Conservation (phyloP, 1,140 invertebrate species). For the Coptotermes formosanus region DNA sequence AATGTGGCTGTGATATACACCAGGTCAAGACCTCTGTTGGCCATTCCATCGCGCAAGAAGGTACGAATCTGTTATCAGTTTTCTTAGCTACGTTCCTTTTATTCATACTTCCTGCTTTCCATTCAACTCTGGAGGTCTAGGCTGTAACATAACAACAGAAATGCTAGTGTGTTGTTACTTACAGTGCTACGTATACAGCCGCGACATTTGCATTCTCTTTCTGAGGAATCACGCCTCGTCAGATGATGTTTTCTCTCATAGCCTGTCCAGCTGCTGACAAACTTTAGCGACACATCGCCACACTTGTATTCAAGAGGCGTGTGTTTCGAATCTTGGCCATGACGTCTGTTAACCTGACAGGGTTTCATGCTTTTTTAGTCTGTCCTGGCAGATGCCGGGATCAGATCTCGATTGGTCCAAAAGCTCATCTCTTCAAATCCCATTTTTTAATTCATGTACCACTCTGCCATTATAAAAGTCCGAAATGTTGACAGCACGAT, state of each 20-base stretch:
- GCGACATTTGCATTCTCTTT: background rate
- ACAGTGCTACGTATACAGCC: background rate
- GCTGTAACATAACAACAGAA: background rate
- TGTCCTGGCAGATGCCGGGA: no score
- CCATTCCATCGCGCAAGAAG: background rate
- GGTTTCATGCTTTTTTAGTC: no score
- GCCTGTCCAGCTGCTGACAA: background rate
- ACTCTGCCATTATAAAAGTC: no score
- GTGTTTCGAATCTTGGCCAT: no score
- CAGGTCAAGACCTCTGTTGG: background rate
- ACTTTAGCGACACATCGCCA: no score
- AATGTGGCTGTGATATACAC: background rate
- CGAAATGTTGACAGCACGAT: no score
- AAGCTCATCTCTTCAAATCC: no score
- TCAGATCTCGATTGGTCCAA: no score
- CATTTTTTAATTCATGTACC: no score
- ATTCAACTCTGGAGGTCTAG: background rate
- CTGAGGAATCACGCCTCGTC: background rate
- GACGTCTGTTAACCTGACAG: no score
- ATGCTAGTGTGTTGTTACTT: background rate
- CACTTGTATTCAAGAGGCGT: no score
- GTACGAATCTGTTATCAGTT: background rate
- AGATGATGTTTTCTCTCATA: background rate
- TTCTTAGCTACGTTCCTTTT: background rate
- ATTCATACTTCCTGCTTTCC: background rate